phyloP scores from a whole-genome alignment of 2,888 invertebrate species.

The Apocheima hispidaria region DNA sequence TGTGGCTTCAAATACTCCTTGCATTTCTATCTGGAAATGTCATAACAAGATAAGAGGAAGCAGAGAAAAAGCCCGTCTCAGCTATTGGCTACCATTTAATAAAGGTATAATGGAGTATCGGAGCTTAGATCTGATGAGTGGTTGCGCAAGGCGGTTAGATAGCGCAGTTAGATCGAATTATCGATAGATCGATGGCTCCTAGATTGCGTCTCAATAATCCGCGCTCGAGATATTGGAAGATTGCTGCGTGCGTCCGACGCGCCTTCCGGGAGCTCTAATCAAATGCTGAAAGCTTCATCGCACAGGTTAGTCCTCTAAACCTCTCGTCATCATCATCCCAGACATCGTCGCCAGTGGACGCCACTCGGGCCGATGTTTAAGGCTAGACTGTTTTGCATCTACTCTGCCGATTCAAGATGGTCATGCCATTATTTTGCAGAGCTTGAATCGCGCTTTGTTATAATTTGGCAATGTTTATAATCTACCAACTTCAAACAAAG shows the following conservation, averaged over 20 bases:
- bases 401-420: too few relatives aligned
- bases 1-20: background rate
- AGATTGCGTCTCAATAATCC: conserved; percentile 84
- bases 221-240: conserved; percentile 75
- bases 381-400: too few relatives aligned
- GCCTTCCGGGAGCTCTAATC: conserved; percentile 72
- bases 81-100: conserved; percentile 78
- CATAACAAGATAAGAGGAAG: background rate
- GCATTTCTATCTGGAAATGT: background rate
- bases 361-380: too few relatives aligned
- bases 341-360: too few relatives aligned
- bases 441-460: too few relatives aligned
- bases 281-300: conserved; percentile 48
- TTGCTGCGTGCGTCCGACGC: conserved; percentile 67
- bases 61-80: background rate
- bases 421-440: too few relatives aligned
- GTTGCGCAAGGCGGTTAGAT: conserved; percentile 76
- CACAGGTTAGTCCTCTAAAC: conserved; percentile 9
- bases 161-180: conserved; percentile 82
- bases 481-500: too few relatives aligned
- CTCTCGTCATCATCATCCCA: background rate
- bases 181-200: conserved; percentile 79
- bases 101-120: conserved; percentile 78
- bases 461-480: too few relatives aligned
- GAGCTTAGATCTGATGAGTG: conserved; percentile 76